Conservation (phyloP, 2,113 vertebrate species). For the Ploceus nigricollis region DNA sequence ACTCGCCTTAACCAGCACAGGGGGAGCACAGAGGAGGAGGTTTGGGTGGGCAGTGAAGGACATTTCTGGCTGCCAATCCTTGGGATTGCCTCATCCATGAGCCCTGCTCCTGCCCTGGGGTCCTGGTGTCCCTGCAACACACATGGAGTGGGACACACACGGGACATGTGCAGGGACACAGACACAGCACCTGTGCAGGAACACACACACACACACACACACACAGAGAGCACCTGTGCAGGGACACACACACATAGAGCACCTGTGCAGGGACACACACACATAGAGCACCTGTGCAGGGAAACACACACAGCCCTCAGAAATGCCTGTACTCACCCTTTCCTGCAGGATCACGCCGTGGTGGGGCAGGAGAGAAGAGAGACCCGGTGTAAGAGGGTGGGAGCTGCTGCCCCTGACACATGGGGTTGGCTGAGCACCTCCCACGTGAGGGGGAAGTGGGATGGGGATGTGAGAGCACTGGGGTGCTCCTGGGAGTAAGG, state of each 20-base stretch:
- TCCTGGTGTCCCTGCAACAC: not conserved
- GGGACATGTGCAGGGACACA: not conserved
- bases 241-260: not conserved
- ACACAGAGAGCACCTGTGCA: not conserved
- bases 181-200: not conserved
- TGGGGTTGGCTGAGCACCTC: not conserved
- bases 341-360: not conserved
- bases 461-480: not conserved
- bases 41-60: not conserved
- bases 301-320: not conserved
- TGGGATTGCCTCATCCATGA: not conserved
- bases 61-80: not conserved
- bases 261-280: not conserved
- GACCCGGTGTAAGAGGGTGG: not conserved
- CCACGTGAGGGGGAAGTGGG: rapidly evolving
- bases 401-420: not conserved
- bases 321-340: conserved; percentile 49
- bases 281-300: not conserved
- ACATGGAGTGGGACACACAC: not conserved
- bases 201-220: not conserved
- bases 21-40: not conserved
- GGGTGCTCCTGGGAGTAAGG: not conserved
- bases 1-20: not conserved
- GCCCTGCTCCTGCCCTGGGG: not conserved
- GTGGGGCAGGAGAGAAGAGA: conserved; percentile 23